These are phyloP conservation scores for Acrocera orbiculus DNA, from an alignment of 2,888 invertebrate species.

Conservation along the genomic window DNA sequence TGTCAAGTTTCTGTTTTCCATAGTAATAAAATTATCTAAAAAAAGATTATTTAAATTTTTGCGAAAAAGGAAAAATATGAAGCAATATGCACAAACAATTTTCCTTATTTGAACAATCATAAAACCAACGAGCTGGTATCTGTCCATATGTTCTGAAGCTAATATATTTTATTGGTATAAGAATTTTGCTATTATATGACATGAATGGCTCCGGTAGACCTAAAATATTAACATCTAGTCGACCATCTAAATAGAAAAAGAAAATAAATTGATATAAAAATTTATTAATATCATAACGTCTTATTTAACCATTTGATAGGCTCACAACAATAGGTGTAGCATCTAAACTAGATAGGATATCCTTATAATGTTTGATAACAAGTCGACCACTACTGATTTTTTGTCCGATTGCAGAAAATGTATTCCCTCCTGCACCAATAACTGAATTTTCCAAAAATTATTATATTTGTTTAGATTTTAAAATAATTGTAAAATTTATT, in stretches of 20 bases:
- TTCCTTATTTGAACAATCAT: conserved; percentile 37
- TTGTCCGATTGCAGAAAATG: conserved; percentile 47
- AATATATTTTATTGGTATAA: conserved; percentile 43
- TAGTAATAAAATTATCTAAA: conserved; percentile 19
- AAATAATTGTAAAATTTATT: neutral
- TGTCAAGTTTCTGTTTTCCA: conserved; percentile 24
- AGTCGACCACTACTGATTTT: conserved; percentile 39
- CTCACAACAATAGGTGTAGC: conserved; percentile 47
- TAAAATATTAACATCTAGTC: conserved; percentile 43
- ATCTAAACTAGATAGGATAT: conserved; percentile 42
- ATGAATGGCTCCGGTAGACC: conserved; percentile 41
- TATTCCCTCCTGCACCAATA: conserved; percentile 53
- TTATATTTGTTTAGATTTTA: neutral
- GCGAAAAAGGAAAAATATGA: neutral
- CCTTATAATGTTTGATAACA: conserved; percentile 36
- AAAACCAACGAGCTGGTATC: conserved; percentile 48
- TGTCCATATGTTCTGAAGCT: conserved; percentile 51
- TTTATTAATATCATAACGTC: neutral
- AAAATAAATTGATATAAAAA: neutral
- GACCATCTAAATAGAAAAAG: conserved; percentile 34
- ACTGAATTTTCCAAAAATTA: conserved; percentile 20
- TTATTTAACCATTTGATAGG: conserved; percentile 35
- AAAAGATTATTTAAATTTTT: neutral
- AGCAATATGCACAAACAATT: too few species aligned
- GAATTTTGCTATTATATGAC: conserved; percentile 39